phyloP scores from a whole-genome alignment of 2,797 vertebrate species.

The Danio choprae region DNA sequence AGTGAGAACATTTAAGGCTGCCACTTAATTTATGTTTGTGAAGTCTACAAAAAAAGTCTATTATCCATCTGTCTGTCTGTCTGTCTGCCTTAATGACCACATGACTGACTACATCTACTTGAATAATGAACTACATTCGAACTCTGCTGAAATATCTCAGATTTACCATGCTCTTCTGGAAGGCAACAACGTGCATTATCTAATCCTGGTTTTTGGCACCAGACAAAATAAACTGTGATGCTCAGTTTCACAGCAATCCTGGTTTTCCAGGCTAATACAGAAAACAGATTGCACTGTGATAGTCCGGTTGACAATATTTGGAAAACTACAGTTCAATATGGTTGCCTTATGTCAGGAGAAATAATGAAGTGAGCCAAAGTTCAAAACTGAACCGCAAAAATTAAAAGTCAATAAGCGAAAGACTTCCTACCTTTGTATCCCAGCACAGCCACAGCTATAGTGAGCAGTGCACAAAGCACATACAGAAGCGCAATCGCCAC shows the following conservation, averaged over 20 bases:
- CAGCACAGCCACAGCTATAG: conserved; percentile 93
- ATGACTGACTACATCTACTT: not conserved
- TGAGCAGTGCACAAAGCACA: conserved; percentile 92
- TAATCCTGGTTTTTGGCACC: conserved; percentile 24
- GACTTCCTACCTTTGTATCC: conserved; percentile 92
- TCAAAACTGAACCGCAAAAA: conserved; percentile 55
- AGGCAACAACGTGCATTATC: not conserved
- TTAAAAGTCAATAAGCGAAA: conserved; percentile 4
- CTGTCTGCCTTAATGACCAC: not conserved
- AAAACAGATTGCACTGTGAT: conserved; percentile 58
- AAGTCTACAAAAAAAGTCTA: no score
- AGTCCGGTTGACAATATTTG: conserved; percentile 49
- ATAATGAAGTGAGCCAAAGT: conserved; percentile 47
- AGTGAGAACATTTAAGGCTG: no score
- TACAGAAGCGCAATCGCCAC: conserved; percentile 93
- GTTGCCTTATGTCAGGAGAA: conserved; percentile 42
- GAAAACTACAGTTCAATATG: conserved; percentile 55
- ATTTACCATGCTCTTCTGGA: not conserved
- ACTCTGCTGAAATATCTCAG: not conserved
- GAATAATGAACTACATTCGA: not conserved
- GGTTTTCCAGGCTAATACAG: conserved; percentile 48
- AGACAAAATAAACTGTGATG: conserved; percentile 34
- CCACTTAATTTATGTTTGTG: no score
- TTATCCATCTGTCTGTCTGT: not conserved
- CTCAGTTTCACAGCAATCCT: conserved; percentile 48